Conservation (phyloP, 2,888 invertebrate species). For the Portevinia maculata region DNA sequence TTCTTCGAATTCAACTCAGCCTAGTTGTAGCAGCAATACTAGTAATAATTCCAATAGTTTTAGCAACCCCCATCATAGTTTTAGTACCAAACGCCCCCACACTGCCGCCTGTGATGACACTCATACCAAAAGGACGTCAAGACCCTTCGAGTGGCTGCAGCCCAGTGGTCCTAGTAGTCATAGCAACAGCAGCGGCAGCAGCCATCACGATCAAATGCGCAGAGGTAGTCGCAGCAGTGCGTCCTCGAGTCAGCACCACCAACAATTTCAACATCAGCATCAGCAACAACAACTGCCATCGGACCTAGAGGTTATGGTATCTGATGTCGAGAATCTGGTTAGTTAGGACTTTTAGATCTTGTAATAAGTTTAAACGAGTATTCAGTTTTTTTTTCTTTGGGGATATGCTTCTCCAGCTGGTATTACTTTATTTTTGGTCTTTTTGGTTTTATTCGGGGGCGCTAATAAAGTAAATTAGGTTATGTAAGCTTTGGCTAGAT, state of each 20-base stretch:
- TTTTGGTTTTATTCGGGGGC: not conserved
- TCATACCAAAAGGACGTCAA: conserved; percentile 56
- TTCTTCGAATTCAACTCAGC: conserved; percentile 58
- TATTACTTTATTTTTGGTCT: not conserved
- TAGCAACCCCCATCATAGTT: conserved; percentile 71
- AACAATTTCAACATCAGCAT: conserved; percentile 68
- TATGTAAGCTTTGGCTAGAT: conserved; percentile 21
- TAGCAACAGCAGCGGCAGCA: conserved; percentile 37
- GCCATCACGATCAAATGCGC: conserved; percentile 62
- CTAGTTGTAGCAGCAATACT: conserved; percentile 70
- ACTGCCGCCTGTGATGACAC: conserved; percentile 76
- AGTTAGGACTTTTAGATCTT: conserved; percentile 78
- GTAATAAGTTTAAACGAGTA: conserved; percentile 23
- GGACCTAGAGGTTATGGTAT: conserved; percentile 82
- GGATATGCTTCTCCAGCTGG: not conserved
- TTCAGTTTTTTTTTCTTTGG: conserved; percentile 35
- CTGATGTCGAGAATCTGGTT: conserved; percentile 82
- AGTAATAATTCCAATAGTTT: conserved; percentile 74
- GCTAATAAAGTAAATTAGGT: conserved; percentile 16
- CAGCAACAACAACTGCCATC: conserved; percentile 79
- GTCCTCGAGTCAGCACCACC: conserved; percentile 58
- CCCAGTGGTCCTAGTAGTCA: conserved; percentile 72
- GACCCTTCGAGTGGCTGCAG: conserved; percentile 62
- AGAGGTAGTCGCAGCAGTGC: conserved; percentile 76
- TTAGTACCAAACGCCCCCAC: conserved; percentile 75